phyloP scores from a whole-genome alignment of 2,888 invertebrate species.

The Nysson spinosus region DNA sequence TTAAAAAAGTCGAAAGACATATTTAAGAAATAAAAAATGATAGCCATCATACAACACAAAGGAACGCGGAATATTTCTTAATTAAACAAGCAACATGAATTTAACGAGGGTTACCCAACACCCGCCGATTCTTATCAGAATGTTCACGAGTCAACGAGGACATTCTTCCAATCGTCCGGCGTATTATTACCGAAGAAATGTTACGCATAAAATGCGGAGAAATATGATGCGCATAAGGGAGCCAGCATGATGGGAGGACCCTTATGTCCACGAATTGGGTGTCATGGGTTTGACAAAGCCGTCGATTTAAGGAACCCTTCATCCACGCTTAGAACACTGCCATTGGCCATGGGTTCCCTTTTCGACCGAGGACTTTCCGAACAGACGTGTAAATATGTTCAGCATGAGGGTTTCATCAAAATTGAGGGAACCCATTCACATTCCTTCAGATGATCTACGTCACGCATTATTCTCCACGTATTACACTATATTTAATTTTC shows the following conservation, averaged over 20 bases:
- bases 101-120: no score
- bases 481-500: conserved; percentile 1
- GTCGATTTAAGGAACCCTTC: conserved; percentile 48
- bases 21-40: no score
- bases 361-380: conserved; percentile 13
- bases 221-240: conserved; percentile 17
- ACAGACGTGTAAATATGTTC: conserved; percentile 41
- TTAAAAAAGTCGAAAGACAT: no score
- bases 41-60: no score
- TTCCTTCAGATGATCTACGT: conserved; percentile 25
- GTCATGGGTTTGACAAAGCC: conserved; percentile 47
- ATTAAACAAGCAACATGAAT: no score
- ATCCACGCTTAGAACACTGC: conserved; percentile 1
- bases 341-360: no score
- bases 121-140: no score
- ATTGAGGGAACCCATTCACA: conserved; percentile 27
- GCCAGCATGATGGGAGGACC: conserved; percentile 29
- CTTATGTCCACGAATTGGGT: conserved; percentile 39
- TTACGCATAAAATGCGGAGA: background rate
- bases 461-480: conserved; percentile 19
- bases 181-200: background rate
- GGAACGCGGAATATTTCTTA: no score
- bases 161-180: no score
- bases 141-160: no score
- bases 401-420: conserved; percentile 19